These are phyloP conservation scores for Carlito syrichta DNA, from an alignment of 2,113 vertebrate genomes.

Conservation along the genomic window DNA sequence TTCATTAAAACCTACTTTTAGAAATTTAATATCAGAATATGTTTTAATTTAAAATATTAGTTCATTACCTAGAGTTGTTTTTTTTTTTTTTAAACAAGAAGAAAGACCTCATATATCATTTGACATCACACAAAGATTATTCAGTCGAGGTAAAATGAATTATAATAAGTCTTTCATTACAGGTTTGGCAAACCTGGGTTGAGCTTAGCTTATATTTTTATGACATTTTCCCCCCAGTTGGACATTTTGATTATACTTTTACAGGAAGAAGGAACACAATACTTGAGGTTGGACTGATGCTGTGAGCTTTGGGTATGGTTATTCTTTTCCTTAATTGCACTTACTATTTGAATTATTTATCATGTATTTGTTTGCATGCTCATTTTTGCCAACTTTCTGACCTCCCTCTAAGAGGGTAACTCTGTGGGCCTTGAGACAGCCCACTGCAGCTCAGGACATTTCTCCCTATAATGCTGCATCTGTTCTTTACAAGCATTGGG, in stretches of 20 bases:
- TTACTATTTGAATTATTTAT: background rate
- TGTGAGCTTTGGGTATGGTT: background rate
- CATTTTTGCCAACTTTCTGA: background rate
- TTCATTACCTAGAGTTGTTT: constrained; percentile 13
- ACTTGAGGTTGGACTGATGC: background rate
- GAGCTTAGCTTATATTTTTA: background rate
- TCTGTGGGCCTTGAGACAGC: background rate
- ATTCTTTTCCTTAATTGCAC: background rate
- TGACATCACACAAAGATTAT: constrained; percentile 15
- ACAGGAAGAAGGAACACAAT: background rate
- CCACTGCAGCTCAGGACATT: no score
- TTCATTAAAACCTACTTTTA: constrained; percentile 32
- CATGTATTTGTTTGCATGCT: background rate
- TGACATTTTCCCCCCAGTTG: background rate
- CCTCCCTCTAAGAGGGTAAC: background rate
- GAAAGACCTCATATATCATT: constrained; percentile 31
- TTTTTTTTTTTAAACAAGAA: background rate
- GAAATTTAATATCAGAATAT: constrained; percentile 12
- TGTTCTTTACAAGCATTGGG: background rate
- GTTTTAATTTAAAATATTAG: constrained; percentile 51
- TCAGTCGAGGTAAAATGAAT: constrained; percentile 21
- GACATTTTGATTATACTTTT: background rate
- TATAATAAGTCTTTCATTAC: background rate
- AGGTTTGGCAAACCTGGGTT: background rate
- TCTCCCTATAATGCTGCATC: accelerated